Conservation (phyloP, 2,797 vertebrate species). For the Enteromius treurensis region DNA sequence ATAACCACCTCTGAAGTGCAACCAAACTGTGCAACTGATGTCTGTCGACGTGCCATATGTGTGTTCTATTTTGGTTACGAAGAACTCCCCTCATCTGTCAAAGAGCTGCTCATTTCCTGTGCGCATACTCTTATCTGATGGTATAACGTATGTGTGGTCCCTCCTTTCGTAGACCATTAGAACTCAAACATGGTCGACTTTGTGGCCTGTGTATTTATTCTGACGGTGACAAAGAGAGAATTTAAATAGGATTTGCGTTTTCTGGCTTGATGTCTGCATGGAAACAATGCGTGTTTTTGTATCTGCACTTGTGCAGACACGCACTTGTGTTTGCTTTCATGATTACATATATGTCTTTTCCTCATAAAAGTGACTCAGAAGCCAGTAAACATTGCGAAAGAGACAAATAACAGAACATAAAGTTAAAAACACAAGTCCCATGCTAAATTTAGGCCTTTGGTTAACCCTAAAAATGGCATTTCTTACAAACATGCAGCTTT, state of each 20-base stretch:
- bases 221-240: not conserved
- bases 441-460: not conserved
- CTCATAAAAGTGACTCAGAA: not conserved
- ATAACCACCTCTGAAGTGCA: conserved; percentile 42
- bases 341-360: not conserved
- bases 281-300: not conserved
- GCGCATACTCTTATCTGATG: conserved; percentile 57
- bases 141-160: conserved; percentile 51
- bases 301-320: not conserved
- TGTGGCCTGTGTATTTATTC: not conserved
- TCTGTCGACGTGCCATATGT: conserved; percentile 18
- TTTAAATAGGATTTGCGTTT: not conserved
- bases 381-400: not conserved
- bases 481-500: not conserved
- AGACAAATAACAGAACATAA: not conserved
- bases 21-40: conserved; percentile 28
- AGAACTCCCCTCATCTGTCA: conserved; percentile 70
- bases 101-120: conserved; percentile 71
- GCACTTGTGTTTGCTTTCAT: not conserved
- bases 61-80: conserved; percentile 65
- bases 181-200: conserved; percentile 37
- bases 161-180: conserved; percentile 30
- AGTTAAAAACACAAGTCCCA: not conserved
- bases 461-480: not conserved
- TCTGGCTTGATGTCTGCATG: conserved; percentile 10